Evolutionary conservation across 2,113 vertebrate genomes (phyloP).

Genomic region (Hyla sarda): DNA sequence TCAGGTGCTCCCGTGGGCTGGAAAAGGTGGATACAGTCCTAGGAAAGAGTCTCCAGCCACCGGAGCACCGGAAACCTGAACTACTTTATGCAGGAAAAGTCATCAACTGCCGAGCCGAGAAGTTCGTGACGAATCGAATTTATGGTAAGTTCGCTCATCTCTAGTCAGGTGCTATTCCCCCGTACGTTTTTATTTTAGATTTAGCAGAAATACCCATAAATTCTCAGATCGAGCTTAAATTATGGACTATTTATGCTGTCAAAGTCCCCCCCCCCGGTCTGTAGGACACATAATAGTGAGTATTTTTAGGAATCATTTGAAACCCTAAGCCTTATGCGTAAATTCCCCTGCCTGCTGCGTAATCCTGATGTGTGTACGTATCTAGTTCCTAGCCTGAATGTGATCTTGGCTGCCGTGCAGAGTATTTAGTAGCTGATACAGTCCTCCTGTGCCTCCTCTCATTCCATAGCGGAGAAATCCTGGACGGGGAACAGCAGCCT

Average conservation of each 20-base stretch:
- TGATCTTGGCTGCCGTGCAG: conserved; percentile 28
- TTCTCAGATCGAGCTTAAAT: not conserved
- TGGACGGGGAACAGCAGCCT: conserved; percentile 12
- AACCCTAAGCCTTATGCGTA: conserved; percentile 45
- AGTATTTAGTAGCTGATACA: conserved; percentile 43
- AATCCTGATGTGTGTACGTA: conserved; percentile 40
- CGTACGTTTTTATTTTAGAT: not conserved
- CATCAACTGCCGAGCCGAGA: no score
- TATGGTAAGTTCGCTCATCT: no score
- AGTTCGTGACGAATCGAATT: no score
- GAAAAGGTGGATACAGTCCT: no score
- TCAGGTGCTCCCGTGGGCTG: no score
- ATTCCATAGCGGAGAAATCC: conserved; percentile 21
- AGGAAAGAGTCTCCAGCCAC: no score
- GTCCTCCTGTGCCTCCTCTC: conserved; percentile 16
- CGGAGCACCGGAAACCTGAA: no score
- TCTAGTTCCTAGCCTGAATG: conserved; percentile 43
- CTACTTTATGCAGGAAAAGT: no score
- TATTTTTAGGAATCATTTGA: conserved; percentile 48
- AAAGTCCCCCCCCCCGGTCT: not conserved
- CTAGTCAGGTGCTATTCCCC: not conserved
- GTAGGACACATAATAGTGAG: conserved; percentile 17
- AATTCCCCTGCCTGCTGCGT: conserved; percentile 50
- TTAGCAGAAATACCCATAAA: not conserved
- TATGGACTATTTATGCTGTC: conserved; percentile 16